These are phyloP conservation scores for Tetranychus truncatus DNA, from an alignment of 2,888 invertebrate species.

Conservation along the genomic window DNA sequence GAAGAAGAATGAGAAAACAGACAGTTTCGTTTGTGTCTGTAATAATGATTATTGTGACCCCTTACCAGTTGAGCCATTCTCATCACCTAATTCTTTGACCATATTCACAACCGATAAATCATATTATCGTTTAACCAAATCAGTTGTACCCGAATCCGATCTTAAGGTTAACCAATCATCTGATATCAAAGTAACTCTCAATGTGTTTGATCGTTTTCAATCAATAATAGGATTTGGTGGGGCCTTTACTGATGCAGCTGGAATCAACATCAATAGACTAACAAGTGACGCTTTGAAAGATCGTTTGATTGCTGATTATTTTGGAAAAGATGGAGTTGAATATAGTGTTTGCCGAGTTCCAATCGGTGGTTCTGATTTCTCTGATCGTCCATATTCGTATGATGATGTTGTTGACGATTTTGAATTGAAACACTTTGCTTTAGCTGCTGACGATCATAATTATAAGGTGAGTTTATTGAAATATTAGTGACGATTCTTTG, in stretches of 20 bases:
- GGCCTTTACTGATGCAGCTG: constrained; percentile 45
- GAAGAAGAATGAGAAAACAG: not conserved
- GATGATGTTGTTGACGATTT: constrained; percentile 41
- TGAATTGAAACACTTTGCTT: constrained; percentile 18
- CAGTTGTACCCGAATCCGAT: not conserved
- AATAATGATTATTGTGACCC: not conserved
- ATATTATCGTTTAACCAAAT: not conserved
- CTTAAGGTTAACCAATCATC: not conserved
- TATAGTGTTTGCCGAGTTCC: constrained; percentile 47
- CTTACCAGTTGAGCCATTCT: not conserved
- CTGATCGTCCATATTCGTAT: constrained; percentile 58
- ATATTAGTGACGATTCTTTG: not conserved
- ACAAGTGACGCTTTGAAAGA: constrained; percentile 38
- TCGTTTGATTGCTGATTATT: constrained; percentile 38
- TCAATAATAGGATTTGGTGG: constrained; percentile 10
- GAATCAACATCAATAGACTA: constrained; percentile 51
- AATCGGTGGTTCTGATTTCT: constrained; percentile 72
- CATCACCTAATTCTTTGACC: not conserved
- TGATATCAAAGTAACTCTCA: not conserved
- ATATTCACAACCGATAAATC: not conserved
- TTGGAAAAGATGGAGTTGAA: constrained; percentile 36
- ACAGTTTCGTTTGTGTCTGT: constrained; percentile 7
- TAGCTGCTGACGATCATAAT: constrained; percentile 19
- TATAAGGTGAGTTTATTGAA: constrained; percentile 12
- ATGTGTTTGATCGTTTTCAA: not conserved